Evolutionary conservation across 2,113 vertebrate species (phyloP), one percentile per base, ranked within the genome.

Genomic region (Gallinago jamesoni): DNA sequence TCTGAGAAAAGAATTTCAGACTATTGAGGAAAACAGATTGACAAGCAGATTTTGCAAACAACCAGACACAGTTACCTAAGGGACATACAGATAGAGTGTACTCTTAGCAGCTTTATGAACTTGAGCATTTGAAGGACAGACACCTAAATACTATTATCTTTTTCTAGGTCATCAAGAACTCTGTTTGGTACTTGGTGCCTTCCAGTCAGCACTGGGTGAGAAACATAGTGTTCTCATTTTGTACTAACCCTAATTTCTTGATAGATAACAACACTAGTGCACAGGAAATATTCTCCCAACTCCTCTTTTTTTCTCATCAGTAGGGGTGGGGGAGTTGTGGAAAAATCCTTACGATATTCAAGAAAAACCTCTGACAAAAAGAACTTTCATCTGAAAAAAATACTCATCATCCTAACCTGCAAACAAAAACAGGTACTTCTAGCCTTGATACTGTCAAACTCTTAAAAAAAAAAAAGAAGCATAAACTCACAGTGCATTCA

Each of bases 81-180:
- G 62, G 66, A 89, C 31, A 52, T 21, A 63, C 7, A 48, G 63
- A 81, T 25, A 80, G 3, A 62, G 14, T 27, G 37, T 55, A 59
- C 53, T 89, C 84, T 33, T 20, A 80, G 53, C 31, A 89, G 4
- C 45, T 55, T 83, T 48, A n/a, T 80, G 63, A 94, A 84, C 59
- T 33, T 47, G 8, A 93, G n/a, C 47, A 76, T 78, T 50, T 84
- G 57, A 92, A 95, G 79, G 56, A 63, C 41, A 89, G 63, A 73
- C 1, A 0, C 9, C 7, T 39, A 84, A 74, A 56, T 24, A 64
- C 7, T 25, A 53, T 28, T 53, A 89, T 67, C 47, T 89, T 81
- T 74, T 47, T 53, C 67, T 68, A 90, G n/a, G 64, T 87, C 80
- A 93, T 45, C 68, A 90, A 74, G 35, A 89, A 72, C 33, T 53